These are phyloP conservation scores for Pelagia noctiluca DNA, from an alignment of 30 jellyfish, hydroid and myxozoan species.

Conservation along the genomic window DNA sequence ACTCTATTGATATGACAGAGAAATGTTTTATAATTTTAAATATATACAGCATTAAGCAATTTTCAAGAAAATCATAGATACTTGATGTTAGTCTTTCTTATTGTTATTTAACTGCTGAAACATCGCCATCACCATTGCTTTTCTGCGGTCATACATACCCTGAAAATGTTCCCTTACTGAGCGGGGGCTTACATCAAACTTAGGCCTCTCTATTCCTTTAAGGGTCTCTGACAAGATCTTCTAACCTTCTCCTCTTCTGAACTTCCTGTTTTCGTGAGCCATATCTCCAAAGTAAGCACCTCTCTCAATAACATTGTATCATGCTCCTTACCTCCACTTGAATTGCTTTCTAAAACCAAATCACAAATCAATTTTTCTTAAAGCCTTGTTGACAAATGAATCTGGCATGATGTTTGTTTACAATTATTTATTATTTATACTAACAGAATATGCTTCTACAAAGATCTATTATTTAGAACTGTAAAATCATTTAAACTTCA, in stretches of 20 bases:
- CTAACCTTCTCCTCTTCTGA: conserved; percentile 32
- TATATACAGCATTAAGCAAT: too few relatives aligned
- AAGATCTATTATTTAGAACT: too few relatives aligned
- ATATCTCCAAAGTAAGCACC: conserved; percentile 12
- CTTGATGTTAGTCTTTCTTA: neutral
- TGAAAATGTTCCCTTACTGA: conserved; percentile 43
- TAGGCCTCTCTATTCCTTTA: neutral
- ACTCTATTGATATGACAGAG: too few relatives aligned
- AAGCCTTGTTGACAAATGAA: too few relatives aligned
- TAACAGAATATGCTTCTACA: too few relatives aligned
- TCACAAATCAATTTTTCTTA: too few relatives aligned
- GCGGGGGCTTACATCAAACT: conserved; percentile 32
- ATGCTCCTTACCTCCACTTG: conserved; percentile 27
- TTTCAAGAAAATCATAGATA: neutral
- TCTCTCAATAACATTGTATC: conserved; percentile 1
- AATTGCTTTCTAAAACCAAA: conserved; percentile 14
- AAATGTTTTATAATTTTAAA: too few relatives aligned
- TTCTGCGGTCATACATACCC: conserved; percentile 6
- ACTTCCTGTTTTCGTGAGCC: conserved; percentile 12
- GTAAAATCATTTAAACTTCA: too few relatives aligned
- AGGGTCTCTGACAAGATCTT: conserved; percentile 29
- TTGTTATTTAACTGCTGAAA: neutral
- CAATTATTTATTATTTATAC: too few relatives aligned
- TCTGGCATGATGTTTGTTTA: too few relatives aligned
- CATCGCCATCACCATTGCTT: neutral